Conservation (phyloP, 2,113 vertebrate species). For the Onychostruthus taczanowskii region DNA sequence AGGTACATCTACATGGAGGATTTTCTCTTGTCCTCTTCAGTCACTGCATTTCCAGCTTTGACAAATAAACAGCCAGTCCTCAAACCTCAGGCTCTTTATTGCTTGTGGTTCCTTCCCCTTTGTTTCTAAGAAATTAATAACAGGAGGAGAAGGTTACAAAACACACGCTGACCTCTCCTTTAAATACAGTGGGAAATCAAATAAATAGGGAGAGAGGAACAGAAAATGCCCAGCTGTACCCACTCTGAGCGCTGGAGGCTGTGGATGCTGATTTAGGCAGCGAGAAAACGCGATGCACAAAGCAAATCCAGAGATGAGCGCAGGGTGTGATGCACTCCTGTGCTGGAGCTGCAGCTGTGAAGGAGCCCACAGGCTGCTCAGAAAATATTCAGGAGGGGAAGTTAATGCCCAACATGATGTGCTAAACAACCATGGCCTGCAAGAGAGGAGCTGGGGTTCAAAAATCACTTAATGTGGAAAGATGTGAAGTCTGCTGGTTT, state of each 20-base stretch:
- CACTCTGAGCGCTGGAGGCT: background rate
- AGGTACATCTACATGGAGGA: background rate
- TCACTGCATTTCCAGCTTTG: background rate
- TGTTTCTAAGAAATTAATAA: background rate
- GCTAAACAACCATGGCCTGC: background rate
- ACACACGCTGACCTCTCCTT: background rate
- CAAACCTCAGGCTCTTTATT: background rate
- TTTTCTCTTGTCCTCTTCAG: background rate
- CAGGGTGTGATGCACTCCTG: background rate
- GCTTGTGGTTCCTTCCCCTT: background rate
- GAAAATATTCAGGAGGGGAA: background rate
- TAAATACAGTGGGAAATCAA: background rate
- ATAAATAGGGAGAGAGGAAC: background rate
- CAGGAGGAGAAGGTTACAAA: background rate
- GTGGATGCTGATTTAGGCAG: background rate
- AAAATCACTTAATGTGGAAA: background rate
- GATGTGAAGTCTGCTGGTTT: background rate
- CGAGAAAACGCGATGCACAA: rapidly evolving
- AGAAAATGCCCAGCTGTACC: constrained; percentile 5
- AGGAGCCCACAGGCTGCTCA: background rate
- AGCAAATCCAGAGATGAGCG: rapidly evolving
- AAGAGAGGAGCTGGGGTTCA: background rate
- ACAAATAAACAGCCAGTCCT: constrained; percentile 10
- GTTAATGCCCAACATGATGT: background rate
- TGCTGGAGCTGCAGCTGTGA: background rate